These are phyloP conservation scores for Aurelia sp. DNA, from an alignment of 30 jellyfish, hydroid and myxozoan species.

Conservation along the genomic window DNA sequence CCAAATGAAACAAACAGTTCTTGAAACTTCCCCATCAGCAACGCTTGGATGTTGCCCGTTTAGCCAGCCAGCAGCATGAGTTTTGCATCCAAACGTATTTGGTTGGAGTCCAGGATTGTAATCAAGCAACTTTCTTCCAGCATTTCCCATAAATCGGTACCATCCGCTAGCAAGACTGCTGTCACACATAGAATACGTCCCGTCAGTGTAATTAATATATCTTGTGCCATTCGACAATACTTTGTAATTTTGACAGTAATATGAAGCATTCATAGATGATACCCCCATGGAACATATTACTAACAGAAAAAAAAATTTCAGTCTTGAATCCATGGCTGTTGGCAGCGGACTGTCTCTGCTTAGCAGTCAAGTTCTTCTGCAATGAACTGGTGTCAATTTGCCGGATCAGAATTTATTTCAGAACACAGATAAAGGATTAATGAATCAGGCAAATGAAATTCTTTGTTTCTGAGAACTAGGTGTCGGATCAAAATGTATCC, in stretches of 20 bases:
- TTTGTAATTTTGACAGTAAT: not conserved
- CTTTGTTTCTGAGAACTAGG: too few relatives aligned
- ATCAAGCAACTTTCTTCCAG: slow-evolving; percentile 69
- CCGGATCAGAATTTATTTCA: too few relatives aligned
- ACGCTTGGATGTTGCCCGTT: not conserved
- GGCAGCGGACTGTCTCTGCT: too few relatives aligned
- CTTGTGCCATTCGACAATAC: slow-evolving; percentile 19
- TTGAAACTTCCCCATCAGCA: slow-evolving; percentile 4
- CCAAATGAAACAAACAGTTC: not conserved
- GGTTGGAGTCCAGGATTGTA: not conserved
- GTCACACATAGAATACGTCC: slow-evolving; percentile 27
- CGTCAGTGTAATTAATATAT: not conserved
- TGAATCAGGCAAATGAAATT: too few relatives aligned
- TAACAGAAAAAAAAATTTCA: too few relatives aligned
- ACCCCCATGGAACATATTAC: too few relatives aligned
- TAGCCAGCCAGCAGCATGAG: slow-evolving; percentile 8
- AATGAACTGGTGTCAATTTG: too few relatives aligned
- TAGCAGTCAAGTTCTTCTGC: too few relatives aligned
- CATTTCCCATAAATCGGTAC: slow-evolving; percentile 77
- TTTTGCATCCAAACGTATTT: not conserved
- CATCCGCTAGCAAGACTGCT: slow-evolving; percentile 39
- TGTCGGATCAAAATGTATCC: too few relatives aligned
- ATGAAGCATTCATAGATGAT: too few relatives aligned
- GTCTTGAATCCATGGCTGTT: too few relatives aligned
- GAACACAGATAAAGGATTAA: too few relatives aligned